phyloP scores from a whole-genome alignment of 2,888 invertebrate species.

The Galerucella nymphaeae region DNA sequence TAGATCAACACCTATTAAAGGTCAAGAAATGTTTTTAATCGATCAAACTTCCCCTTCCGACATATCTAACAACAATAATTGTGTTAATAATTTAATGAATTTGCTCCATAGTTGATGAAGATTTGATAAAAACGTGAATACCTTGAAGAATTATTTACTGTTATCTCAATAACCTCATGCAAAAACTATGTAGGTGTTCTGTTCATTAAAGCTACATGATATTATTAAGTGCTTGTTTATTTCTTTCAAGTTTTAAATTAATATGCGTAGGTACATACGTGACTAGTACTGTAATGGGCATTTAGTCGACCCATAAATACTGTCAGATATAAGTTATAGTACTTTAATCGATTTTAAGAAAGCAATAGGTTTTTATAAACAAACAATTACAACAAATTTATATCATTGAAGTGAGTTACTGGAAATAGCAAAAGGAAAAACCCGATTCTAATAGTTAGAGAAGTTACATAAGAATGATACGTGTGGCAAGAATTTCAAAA shows the following conservation, averaged over 20 bases:
- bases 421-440: neutral
- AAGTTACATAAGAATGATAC: neutral
- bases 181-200: neutral
- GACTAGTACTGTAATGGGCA: slow-evolving; percentile 4
- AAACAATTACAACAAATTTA: neutral
- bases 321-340: neutral
- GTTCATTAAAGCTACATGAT: slow-evolving; percentile 10
- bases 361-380: slow-evolving; percentile 7
- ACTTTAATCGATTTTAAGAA: slow-evolving; percentile 5
- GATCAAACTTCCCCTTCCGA: too few species aligned
- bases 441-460: neutral
- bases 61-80: neutral
- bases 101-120: neutral
- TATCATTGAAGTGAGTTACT: neutral
- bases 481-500: too few species aligned
- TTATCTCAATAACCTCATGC: neutral
- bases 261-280: slow-evolving; percentile 6
- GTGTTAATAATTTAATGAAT: neutral
- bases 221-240: slow-evolving; percentile 8
- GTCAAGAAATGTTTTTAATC: too few species aligned
- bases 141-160: neutral
- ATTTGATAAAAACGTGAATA: neutral
- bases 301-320: slow-evolving; percentile 11
- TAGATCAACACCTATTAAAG: too few species aligned
- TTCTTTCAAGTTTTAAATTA: slow-evolving; percentile 3